Conservation (phyloP, 1,140 invertebrate genomes). For the Leptopilina clavipes region DNA sequence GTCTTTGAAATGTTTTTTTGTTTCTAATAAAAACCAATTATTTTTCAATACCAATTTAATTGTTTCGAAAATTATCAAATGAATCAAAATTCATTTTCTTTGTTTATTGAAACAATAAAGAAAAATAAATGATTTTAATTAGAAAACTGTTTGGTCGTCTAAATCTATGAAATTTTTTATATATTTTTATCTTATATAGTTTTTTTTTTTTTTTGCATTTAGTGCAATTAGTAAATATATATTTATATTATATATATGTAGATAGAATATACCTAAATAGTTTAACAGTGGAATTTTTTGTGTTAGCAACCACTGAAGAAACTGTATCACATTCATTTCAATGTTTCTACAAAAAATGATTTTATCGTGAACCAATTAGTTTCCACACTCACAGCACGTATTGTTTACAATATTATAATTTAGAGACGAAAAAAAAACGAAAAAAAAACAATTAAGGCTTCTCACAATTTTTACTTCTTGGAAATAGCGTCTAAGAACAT, state of each 20-base stretch:
- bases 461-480: not conserved
- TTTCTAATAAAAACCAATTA: constrained; percentile 3
- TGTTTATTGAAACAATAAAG: too few species aligned
- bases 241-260: constrained; percentile 52
- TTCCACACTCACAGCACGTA: constrained; percentile 40
- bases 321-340: constrained; percentile 63
- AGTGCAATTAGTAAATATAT: constrained; percentile 53
- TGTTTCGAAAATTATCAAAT: too few species aligned
- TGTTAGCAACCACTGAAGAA: constrained; percentile 52
- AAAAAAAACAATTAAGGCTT: constrained; percentile 14
- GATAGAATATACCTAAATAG: constrained; percentile 58
- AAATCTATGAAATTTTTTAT: constrained; percentile 45
- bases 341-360: constrained; percentile 49
- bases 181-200: constrained; percentile 57
- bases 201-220: constrained; percentile 56
- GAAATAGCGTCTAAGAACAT: constrained; percentile 22
- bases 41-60: too few species aligned
- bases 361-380: constrained; percentile 48
- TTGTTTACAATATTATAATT: constrained; percentile 10
- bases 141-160: too few species aligned
- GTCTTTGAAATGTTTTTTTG: constrained; percentile 46
- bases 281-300: constrained; percentile 52
- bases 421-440: not conserved
- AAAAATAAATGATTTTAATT: too few species aligned
- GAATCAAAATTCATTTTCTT: too few species aligned